A percentile compares a stretch with the other conserved stretches of the same genome.
Conservation (phyloP, 2,113 vertebrate genomes). For the Myotis davidii region DNA sequence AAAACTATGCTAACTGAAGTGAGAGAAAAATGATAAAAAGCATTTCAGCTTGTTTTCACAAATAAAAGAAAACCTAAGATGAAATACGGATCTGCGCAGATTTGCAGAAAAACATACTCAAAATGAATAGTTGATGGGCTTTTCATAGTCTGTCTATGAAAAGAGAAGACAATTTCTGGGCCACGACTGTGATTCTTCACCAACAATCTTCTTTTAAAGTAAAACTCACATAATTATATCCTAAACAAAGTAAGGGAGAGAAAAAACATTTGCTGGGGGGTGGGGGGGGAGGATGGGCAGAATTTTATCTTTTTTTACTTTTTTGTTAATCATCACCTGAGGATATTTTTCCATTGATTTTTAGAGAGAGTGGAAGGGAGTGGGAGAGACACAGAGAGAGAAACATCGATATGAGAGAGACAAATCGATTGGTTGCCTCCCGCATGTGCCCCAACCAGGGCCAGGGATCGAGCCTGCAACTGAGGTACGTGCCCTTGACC, state of each 20-base stretch:
- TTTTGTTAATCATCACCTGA: no score
- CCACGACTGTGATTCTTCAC: neutral
- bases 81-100: neutral
- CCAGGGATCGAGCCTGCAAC: no score
- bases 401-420: no score
- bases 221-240: conserved; percentile 3
- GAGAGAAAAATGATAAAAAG: conserved; percentile 1
- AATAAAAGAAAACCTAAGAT: conserved; percentile 10
- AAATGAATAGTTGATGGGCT: neutral
- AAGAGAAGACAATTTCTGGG: conserved; percentile 45
- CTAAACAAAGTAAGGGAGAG: conserved; percentile 10
- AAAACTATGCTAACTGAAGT: conserved; percentile 37
- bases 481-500: no score
- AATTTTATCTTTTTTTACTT: no score
- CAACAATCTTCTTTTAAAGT: neutral
- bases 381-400: no score
- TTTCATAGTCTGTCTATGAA: conserved; percentile 25
- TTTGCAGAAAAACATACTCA: neutral
- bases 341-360: no score
- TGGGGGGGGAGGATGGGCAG: no score
- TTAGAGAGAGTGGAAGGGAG: no score
- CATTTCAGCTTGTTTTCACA: conserved; percentile 40
- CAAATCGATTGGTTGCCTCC: no score
- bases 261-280: neutral
- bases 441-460: no score